Percentiles rank a stretch among this genome's conserved stretches.
These are phyloP conservation scores for Eleginops maclovinus DNA, from an alignment of 2,113 vertebrate species.

Conservation along the genomic window DNA sequence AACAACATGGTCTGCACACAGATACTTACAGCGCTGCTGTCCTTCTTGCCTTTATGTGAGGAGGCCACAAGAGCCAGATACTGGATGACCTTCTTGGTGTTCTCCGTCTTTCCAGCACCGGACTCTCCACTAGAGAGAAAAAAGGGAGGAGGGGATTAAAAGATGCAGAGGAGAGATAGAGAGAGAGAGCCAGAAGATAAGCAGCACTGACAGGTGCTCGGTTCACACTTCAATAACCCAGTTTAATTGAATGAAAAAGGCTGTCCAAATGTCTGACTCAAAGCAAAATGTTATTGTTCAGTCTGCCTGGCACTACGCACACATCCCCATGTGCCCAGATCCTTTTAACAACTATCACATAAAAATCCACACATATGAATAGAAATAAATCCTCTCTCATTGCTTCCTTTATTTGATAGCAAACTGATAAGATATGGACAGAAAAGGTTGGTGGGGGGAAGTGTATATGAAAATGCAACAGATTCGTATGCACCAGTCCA, in stretches of 20 bases:
- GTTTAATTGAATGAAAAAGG: constrained; percentile 63
- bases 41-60: constrained; percentile 94
- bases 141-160: constrained; percentile 17
- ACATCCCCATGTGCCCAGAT: constrained; percentile 8
- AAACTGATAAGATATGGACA: background rate
- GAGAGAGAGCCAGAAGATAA: constrained; percentile 38
- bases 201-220: constrained; percentile 31
- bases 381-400: background rate
- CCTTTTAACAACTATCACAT: background rate
- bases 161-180: constrained; percentile 23
- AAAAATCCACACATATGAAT: background rate
- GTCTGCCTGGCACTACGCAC: background rate
- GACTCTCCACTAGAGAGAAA: constrained; percentile 91
- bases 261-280: constrained; percentile 18
- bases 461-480: background rate
- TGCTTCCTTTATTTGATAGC: background rate
- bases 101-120: constrained; percentile 97
- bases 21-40: constrained; percentile 81
- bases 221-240: constrained; percentile 61
- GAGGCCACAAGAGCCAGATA: constrained; percentile 96
- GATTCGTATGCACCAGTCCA: background rate
- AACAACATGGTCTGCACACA: constrained; percentile 9
- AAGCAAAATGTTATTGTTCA: constrained; percentile 55
- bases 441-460: background rate
- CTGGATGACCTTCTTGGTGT: constrained; percentile 99